These are phyloP conservation scores for Trematomus bernacchii DNA, from an alignment of 2,797 vertebrate species.

Conservation along the genomic window DNA sequence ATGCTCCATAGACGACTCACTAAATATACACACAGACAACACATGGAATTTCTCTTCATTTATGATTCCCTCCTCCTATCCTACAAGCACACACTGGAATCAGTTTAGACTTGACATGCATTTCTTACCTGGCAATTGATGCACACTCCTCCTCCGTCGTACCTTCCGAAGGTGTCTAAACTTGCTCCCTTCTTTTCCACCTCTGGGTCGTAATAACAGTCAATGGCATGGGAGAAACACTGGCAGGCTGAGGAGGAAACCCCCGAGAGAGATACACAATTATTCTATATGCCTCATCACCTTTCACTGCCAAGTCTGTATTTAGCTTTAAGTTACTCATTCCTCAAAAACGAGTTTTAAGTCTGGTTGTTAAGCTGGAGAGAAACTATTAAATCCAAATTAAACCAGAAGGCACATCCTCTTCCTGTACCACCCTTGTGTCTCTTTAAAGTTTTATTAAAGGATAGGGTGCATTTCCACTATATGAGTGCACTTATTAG, in stretches of 20 bases:
- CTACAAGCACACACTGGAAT: conserved; percentile 55
- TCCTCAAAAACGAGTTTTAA: conserved; percentile 29
- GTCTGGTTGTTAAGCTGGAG: conserved; percentile 49
- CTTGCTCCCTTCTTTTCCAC: conserved; percentile 89
- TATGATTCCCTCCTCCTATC: conserved; percentile 16
- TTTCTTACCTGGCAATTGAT: conserved; percentile 92
- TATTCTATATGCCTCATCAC: conserved; percentile 47
- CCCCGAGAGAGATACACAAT: conserved; percentile 63
- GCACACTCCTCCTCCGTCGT: conserved; percentile 95
- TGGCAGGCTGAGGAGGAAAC: conserved; percentile 90
- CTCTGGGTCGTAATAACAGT: conserved; percentile 93
- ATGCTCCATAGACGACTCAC: background rate
- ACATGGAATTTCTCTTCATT: conserved; percentile 22
- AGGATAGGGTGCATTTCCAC: conserved; percentile 44
- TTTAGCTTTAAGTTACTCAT: conserved; percentile 61
- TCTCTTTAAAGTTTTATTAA: conserved; percentile 60
- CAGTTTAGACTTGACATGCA: conserved; percentile 69
- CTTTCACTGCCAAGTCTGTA: conserved; percentile 27
- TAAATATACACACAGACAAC: conserved; percentile 11
- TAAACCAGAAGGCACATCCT: conserved; percentile 52
- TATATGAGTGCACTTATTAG: conserved; percentile 40
- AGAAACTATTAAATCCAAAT: conserved; percentile 65
- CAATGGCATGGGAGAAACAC: conserved; percentile 92
- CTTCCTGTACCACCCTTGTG: conserved; percentile 51
- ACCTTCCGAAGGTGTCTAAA: conserved; percentile 89